phyloP scores from a whole-genome alignment of 2,888 invertebrate genomes.

The Clusia tigrina region DNA sequence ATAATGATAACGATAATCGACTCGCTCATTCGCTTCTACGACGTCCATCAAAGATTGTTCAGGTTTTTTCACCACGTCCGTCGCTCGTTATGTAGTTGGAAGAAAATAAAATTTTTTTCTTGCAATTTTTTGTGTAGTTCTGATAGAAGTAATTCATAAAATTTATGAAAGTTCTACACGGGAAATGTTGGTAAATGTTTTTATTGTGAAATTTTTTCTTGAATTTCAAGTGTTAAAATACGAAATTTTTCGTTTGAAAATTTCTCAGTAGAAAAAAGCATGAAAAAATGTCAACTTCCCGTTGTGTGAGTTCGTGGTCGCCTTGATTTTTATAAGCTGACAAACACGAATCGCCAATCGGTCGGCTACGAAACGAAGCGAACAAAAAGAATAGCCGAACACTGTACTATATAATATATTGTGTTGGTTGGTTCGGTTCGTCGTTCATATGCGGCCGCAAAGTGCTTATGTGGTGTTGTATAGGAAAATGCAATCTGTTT shows the following conservation, averaged over 20 bases:
- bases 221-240: constrained; percentile 15
- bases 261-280: constrained; percentile 21
- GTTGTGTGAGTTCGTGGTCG: constrained; percentile 25
- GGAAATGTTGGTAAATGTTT: constrained; percentile 20
- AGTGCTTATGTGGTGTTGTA: constrained; percentile 7
- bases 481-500: background rate
- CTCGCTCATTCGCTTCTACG: constrained; percentile 16
- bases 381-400: constrained; percentile 15
- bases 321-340: constrained; percentile 32
- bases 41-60: constrained; percentile 19
- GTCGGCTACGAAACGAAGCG: constrained; percentile 8
- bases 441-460: constrained; percentile 14
- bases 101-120: constrained; percentile 27
- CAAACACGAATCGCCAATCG: background rate
- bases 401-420: constrained; percentile 27
- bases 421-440: too few species aligned
- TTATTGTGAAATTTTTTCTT: constrained; percentile 21
- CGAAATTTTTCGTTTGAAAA: constrained; percentile 24
- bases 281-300: constrained; percentile 28
- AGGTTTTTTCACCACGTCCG: constrained; percentile 34
- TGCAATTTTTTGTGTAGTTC: constrained; percentile 28
- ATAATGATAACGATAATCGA: constrained; percentile 10
- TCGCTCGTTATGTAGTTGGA: constrained; percentile 34
- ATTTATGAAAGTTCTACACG: constrained; percentile 19
- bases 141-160: constrained; percentile 19